Evolutionary conservation across 2,113 vertebrate species (phyloP).

Genomic region (Cebidichthys violaceus): DNA sequence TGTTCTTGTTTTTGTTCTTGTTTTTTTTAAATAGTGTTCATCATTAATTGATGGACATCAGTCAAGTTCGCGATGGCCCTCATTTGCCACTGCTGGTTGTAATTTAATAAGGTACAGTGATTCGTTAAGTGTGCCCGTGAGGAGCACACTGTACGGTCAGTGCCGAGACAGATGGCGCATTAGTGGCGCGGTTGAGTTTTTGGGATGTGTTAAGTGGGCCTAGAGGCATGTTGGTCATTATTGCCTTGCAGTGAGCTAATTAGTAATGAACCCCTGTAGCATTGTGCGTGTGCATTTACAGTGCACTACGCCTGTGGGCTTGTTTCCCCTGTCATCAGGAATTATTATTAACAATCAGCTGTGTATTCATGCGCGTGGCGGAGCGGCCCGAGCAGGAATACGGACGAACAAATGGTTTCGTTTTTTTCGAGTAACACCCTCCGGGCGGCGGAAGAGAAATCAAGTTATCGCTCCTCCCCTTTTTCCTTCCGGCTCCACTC

Average conservation of each 20-base stretch:
- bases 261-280: conserved; percentile 44
- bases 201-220: conserved; percentile 55
- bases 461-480: conserved; percentile 36
- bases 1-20: background rate
- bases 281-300: conserved; percentile 7
- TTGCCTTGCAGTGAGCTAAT: conserved; percentile 53
- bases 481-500: background rate
- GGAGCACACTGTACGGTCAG: conserved; percentile 19
- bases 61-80: background rate
- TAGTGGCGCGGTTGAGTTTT: conserved; percentile 50
- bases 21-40: background rate
- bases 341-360: conserved; percentile 35
- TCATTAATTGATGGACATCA: background rate
- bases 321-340: conserved; percentile 33
- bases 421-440: conserved; percentile 37
- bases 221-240: conserved; percentile 59
- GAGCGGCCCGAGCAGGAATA: background rate
- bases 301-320: conserved; percentile 14
- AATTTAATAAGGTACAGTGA: conserved; percentile 34
- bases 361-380: conserved; percentile 8
- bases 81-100: conserved; percentile 17
- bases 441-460: conserved; percentile 29
- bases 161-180: conserved; percentile 49
- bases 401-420: conserved; percentile 46
- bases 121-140: conserved; percentile 30